Conservation (phyloP, 92 coral and sea anemone species). For the Pocillopora meandrina region DNA sequence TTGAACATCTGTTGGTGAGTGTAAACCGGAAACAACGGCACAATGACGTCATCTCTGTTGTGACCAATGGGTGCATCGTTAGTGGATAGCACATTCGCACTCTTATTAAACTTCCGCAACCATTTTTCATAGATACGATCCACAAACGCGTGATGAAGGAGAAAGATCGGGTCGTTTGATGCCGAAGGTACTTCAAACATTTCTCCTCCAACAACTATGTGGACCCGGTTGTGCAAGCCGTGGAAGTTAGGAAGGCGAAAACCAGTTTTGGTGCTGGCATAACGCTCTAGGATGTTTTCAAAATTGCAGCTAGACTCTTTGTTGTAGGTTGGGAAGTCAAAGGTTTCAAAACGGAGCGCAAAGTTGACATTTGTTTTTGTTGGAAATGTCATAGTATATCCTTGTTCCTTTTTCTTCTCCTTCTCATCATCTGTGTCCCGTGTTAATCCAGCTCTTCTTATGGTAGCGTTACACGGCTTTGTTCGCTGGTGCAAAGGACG, state of each 20-base stretch:
- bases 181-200: constrained; percentile 74
- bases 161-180: constrained; percentile 67
- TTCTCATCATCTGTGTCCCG: constrained; percentile 15
- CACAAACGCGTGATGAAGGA: constrained; percentile 66
- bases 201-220: constrained; percentile 49
- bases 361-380: constrained; percentile 60
- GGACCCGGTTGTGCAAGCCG: constrained; percentile 66
- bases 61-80: constrained; percentile 48
- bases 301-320: constrained; percentile 56
- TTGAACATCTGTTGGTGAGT: constrained; percentile 45
- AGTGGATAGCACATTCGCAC: constrained; percentile 28
- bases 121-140: constrained; percentile 73
- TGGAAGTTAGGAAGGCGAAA: constrained; percentile 37
- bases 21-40: constrained; percentile 42
- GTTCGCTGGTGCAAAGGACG: constrained; percentile 38
- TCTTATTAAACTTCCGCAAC: constrained; percentile 52
- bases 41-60: constrained; percentile 41
- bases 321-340: constrained; percentile 50
- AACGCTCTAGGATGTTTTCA: constrained; percentile 59
- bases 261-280: constrained; percentile 50
- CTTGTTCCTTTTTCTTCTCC: constrained; percentile 21
- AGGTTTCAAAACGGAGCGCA: constrained; percentile 62
- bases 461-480: constrained; percentile 27
- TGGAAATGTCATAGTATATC: constrained; percentile 49
- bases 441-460: not conserved